phyloP scores from a whole-genome alignment of 2,113 vertebrate species.

The Ahaetulla prasina region DNA sequence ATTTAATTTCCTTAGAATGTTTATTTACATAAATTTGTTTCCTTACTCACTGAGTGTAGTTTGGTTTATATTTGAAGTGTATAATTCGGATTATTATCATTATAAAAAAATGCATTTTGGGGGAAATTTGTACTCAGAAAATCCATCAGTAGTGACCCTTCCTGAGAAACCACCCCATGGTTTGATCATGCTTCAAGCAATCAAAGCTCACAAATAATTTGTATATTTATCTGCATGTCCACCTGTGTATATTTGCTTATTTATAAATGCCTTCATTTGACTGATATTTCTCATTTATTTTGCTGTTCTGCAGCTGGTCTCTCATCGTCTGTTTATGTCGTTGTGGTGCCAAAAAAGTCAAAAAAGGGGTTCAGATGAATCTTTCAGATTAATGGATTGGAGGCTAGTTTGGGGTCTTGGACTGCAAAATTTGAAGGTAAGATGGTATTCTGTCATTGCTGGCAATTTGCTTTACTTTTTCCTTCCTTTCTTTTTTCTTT shows the following conservation, averaged over 20 bases:
- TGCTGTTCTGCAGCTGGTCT: neutral
- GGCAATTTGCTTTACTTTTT: neutral
- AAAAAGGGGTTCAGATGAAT: neutral
- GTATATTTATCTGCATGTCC: neutral
- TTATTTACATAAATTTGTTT: neutral
- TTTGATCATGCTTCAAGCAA: neutral
- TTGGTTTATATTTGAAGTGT: neutral
- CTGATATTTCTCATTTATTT: neutral
- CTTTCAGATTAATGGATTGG: neutral
- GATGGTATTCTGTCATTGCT: neutral
- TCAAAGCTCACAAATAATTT: neutral
- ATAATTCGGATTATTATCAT: neutral
- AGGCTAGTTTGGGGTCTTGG: fast-evolving
- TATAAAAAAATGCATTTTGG: neutral
- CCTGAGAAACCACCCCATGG: neutral
- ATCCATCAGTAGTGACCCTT: neutral
- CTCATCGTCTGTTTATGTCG: neutral
- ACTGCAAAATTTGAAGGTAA: neutral
- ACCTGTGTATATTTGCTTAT: neutral
- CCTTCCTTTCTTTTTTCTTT: fast-evolving
- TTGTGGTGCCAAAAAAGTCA: neutral
- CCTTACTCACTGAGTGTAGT: neutral
- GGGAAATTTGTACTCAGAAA: neutral
- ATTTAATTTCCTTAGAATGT: neutral
- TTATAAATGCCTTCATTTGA: neutral